Percentiles rank a stretch among this genome's conserved stretches.
phyloP scores from a whole-genome alignment of 2,888 invertebrate species.

The Limnephilus auricula region DNA sequence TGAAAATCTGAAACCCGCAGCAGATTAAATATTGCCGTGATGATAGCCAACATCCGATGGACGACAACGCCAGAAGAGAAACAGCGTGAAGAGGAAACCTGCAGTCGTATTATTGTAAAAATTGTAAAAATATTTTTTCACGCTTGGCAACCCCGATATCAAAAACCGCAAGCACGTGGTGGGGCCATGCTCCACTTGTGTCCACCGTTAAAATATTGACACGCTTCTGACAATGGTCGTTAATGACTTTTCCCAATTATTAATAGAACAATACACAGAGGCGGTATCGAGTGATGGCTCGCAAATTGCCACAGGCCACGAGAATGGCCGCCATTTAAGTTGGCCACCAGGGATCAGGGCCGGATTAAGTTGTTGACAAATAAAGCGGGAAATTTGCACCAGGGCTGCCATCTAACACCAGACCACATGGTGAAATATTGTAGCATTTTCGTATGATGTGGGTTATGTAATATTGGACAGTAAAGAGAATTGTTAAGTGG shows the following conservation, averaged over 20 bases:
- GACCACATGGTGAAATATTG: not conserved
- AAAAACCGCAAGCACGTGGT: too few relatives aligned
- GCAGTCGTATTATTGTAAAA: too few relatives aligned
- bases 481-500: not conserved
- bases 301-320: not conserved
- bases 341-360: not conserved
- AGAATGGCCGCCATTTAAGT: conserved; percentile 15
- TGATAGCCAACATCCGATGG: too few relatives aligned
- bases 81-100: too few relatives aligned
- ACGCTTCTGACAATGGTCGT: not conserved
- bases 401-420: not conserved
- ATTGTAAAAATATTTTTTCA: too few relatives aligned
- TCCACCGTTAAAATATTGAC: too few relatives aligned
- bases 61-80: too few relatives aligned
- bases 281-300: not conserved
- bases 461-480: not conserved
- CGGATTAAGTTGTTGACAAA: too few relatives aligned
- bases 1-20: too few relatives aligned
- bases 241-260: not conserved
- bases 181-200: too few relatives aligned
- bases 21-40: too few relatives aligned
- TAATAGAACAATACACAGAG: not conserved
- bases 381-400: not conserved
- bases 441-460: not conserved
- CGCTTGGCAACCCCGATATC: too few relatives aligned